These are phyloP conservation scores for Thysanoteuthis rhombus DNA, from an alignment of 2,888 invertebrate species.

Conservation along the genomic window DNA sequence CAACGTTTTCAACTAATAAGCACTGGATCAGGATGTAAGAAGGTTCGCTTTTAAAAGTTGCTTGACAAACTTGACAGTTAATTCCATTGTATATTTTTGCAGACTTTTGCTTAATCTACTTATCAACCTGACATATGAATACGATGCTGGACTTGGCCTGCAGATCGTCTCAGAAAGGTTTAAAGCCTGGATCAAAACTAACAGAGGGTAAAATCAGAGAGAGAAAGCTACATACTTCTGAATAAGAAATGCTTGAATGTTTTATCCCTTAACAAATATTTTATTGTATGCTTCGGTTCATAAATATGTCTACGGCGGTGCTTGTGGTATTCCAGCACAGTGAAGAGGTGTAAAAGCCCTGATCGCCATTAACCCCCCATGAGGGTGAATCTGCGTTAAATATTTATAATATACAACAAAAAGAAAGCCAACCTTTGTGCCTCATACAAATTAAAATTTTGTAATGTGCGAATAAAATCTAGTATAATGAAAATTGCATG, in stretches of 20 bases:
- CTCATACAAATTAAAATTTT: too few species aligned
- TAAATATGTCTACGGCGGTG: too few species aligned
- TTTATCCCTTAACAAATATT: too few species aligned
- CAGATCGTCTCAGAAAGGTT: slow-evolving; percentile 50
- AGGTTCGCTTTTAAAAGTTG: neutral
- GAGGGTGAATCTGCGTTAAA: too few species aligned
- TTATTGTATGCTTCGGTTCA: too few species aligned
- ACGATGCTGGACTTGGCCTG: slow-evolving; percentile 49
- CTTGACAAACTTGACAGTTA: neutral
- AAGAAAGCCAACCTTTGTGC: too few species aligned
- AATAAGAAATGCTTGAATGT: neutral
- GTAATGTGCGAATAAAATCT: too few species aligned
- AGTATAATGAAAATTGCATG: too few species aligned
- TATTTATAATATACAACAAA: too few species aligned
- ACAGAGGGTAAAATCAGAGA: slow-evolving; percentile 42
- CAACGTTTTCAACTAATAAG: neutral
- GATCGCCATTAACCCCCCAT: too few species aligned
- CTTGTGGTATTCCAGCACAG: too few species aligned
- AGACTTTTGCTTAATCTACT: slow-evolving; percentile 36
- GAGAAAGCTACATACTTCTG: neutral
- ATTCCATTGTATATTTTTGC: neutral
- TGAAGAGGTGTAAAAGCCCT: too few species aligned
- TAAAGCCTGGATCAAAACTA: slow-evolving; percentile 53
- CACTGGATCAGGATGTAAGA: neutral
- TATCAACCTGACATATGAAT: slow-evolving; percentile 54